phyloP scores from a whole-genome alignment of 2,797 vertebrate species.

The Sphaeramia orbicularis region DNA sequence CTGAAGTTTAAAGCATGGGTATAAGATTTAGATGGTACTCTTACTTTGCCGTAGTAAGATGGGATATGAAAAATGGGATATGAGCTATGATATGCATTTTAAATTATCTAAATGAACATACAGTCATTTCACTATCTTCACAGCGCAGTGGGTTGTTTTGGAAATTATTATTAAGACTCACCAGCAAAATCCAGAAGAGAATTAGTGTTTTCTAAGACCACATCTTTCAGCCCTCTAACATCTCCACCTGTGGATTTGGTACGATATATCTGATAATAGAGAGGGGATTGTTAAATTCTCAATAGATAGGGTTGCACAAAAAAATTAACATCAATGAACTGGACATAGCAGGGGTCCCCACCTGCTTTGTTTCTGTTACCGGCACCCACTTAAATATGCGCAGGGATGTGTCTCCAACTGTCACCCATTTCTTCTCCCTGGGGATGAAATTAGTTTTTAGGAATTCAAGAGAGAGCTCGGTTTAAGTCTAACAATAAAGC shows the following conservation, averaged over 20 bases:
- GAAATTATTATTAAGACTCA: constrained; percentile 66
- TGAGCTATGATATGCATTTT: too few species aligned
- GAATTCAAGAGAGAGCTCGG: constrained; percentile 22
- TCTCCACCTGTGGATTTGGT: constrained; percentile 88
- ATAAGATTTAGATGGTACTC: too few species aligned
- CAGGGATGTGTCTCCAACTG: constrained; percentile 96
- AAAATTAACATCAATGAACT: not conserved
- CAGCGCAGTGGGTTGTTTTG: not conserved
- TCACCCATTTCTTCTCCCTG: constrained; percentile 99
- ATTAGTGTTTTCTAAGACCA: constrained; percentile 90
- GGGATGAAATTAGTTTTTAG: constrained; percentile 33
- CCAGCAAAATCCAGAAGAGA: constrained; percentile 97
- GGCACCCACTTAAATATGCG: constrained; percentile 99
- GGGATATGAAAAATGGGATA: too few species aligned
- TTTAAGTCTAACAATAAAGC: not conserved
- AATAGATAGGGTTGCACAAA: not conserved
- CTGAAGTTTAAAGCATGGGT: constrained; percentile 77
- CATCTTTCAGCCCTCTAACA: constrained; percentile 90
- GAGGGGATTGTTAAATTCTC: not conserved
- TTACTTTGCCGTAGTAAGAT: too few species aligned
- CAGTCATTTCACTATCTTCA: not conserved
- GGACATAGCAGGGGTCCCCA: constrained; percentile 66
- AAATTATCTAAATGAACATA: not conserved
- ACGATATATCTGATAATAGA: constrained; percentile 91
- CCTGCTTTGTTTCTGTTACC: constrained; percentile 96